Percentiles rank a stretch among this genome's conserved stretches.
phyloP scores from a whole-genome alignment of 1,140 invertebrate genomes.

The Danaus melanippus region DNA sequence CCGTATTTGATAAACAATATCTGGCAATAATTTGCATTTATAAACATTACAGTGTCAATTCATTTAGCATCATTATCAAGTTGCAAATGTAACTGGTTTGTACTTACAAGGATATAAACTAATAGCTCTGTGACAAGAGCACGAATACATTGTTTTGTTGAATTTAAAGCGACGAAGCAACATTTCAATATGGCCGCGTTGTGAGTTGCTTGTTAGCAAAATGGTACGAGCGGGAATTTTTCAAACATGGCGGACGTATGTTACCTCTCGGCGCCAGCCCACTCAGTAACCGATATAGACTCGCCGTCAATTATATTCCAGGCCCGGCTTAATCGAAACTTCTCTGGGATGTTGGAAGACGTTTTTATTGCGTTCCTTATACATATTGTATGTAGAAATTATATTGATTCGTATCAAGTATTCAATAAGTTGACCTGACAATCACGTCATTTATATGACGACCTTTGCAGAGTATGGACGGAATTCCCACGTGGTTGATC shows the following conservation, averaged over 20 bases:
- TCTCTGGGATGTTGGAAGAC: too few relatives aligned
- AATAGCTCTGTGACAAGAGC: too few relatives aligned
- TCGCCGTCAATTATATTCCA: slow-evolving; percentile 32
- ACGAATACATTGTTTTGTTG: too few relatives aligned
- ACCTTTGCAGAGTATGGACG: too few relatives aligned
- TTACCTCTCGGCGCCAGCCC: slow-evolving; percentile 39
- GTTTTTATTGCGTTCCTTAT: too few relatives aligned
- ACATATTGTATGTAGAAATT: too few relatives aligned
- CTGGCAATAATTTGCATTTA: slow-evolving; percentile 34
- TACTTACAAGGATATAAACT: too few relatives aligned
- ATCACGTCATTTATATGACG: too few relatives aligned
- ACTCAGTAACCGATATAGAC: slow-evolving; percentile 40
- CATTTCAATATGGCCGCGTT: slow-evolving; percentile 33
- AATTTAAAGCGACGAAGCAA: not conserved
- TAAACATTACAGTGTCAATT: slow-evolving; percentile 37
- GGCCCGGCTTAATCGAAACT: slow-evolving; percentile 14
- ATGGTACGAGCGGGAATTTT: slow-evolving; percentile 34
- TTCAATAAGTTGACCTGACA: too few relatives aligned
- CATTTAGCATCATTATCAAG: slow-evolving; percentile 32
- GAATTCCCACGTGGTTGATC: slow-evolving; percentile 12
- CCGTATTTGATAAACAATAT: slow-evolving; percentile 31
- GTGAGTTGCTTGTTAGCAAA: slow-evolving; percentile 30
- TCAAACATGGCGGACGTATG: slow-evolving; percentile 36
- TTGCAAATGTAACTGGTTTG: slow-evolving; percentile 19
- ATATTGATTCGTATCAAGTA: too few relatives aligned